Conservation (phyloP, 2,113 vertebrate genomes). For the Tyto alba region DNA sequence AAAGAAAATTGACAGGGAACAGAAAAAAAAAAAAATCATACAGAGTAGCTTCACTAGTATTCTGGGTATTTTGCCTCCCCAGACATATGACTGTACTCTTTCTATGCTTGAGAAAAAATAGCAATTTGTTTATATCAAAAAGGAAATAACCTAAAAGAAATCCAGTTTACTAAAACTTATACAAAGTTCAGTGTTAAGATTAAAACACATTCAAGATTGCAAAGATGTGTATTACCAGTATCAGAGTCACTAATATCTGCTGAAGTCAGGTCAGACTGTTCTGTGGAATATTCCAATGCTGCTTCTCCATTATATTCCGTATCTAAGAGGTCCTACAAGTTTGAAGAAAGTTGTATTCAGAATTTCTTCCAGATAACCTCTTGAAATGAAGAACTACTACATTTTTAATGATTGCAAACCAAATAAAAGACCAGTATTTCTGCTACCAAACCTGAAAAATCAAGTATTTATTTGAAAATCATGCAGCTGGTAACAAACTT, state of each 20-base stretch:
- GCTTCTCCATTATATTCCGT: background rate
- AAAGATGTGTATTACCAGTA: background rate
- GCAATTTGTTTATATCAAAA: background rate
- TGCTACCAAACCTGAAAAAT: background rate
- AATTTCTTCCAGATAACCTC: background rate
- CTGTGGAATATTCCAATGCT: background rate
- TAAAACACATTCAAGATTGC: background rate
- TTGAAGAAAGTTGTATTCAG: background rate
- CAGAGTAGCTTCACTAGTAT: background rate
- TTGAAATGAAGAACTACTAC: background rate
- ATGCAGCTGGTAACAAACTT: background rate
- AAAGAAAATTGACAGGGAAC: fast-evolving
- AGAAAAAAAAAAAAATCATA: background rate
- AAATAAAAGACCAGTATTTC: background rate
- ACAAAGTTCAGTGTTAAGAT: background rate
- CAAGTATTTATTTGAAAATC: background rate
- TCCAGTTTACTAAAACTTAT: background rate
- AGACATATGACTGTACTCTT: background rate
- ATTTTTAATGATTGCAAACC: background rate
- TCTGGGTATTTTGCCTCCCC: background rate
- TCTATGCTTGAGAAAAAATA: background rate
- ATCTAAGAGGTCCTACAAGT: background rate
- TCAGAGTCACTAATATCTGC: background rate
- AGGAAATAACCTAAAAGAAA: background rate
- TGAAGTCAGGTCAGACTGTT: background rate